Base-by-base conservation (phyloP, 1,140 invertebrate genomes). In the Macrotrachela quadricornifera region DNA sequence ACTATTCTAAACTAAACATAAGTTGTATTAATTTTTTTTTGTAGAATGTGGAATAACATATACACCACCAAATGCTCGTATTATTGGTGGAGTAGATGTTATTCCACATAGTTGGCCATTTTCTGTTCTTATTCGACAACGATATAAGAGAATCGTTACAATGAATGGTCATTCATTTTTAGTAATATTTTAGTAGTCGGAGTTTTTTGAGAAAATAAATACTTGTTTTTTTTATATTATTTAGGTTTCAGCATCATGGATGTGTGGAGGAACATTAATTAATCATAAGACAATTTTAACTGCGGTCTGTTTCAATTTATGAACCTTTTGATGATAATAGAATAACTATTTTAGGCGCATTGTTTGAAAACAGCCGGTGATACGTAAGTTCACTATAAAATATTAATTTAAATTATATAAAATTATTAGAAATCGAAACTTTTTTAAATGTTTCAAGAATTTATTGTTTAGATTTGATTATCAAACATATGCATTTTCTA, bases 231-330 rank as follows among this genome's bases (percentile, higher is more conserved):
- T 8, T 4, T 43, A 38, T 17, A 21, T 15, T 53, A 0, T 46
- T 47, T 8, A 46, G 46, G 16, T 53, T 39, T 48, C 21, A 30
- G 8, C 21, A 30, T 47, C 41, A 17, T 53, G 51, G 51, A 40
- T 18, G 8, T 53, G 51, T 38, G 51, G 51, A 30, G 51, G 44
- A 14, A 53, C 51, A 3, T 46, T 53, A 14, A 14, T 53, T 2
- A 53, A 53, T 48, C 51, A 46, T 1, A 12, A 18, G 21, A 48
- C 45, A 11, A 40, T 53, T n/a, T 16, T 53, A 36, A 53, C 51
- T 30, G 51, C 51, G 21, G 51, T 44, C 16, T 44, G 46, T 18
- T 53, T 44, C 15, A 48, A 47, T 6, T 44, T 47, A 4, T 8
- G 21, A 30, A 30, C 8, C 2, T 30, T 30, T 30, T 8, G 21